Evolutionary conservation across 2,888 invertebrate genomes (phyloP), one percentile per base, ranked within the genome.

Genomic region (Cactoblastis cactorum): DNA sequence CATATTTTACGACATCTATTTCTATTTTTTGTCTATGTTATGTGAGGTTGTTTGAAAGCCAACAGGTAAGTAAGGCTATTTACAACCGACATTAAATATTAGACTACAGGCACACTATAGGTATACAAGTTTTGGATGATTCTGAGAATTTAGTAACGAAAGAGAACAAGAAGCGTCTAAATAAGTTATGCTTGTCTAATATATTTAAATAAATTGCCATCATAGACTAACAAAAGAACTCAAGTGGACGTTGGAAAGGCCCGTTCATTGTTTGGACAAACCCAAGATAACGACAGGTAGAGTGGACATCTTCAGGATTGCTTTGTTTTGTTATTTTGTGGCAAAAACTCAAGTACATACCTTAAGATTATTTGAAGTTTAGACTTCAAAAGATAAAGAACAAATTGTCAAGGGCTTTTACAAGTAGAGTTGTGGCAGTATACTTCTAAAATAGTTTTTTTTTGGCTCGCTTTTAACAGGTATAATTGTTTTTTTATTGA

Each of bases 241-340:
- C 34, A 38, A 48, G 37, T 38, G 47, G 47, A 15, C 34, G 22
- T 46, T 34, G 4, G 17, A 37, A 45, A 35, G 37, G 37, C 35
- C 15, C 17, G 37, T 37, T 24, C 28, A 48, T 48, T 48, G 47
- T 48, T 48, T 48, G 24, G 37, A 48, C 47, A 28, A 48, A 35
- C 24, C 5, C 22, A 24, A 38, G 47, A 48, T 48, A 48, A 37
- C 15, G 11, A 19, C 47, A 48, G 47, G 47, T 48, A 48, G 37
- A 48, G 47, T 24, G 47, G 22, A 37, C 47, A 47, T 22, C 35
- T 35, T 6, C 24, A 17, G 11, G 8, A 28, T 9, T 24, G 35
- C 47, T 24, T 48, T 48, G 37, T 48, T 48, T 48, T 8, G 47
- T 48, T 37, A 32, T 32, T 17, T 45, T 11, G 32, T 24, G 28